Evolutionary conservation across 2,797 vertebrate species (phyloP), one percentile per base, ranked within the genome.

Genomic region (Vipera latastei): DNA sequence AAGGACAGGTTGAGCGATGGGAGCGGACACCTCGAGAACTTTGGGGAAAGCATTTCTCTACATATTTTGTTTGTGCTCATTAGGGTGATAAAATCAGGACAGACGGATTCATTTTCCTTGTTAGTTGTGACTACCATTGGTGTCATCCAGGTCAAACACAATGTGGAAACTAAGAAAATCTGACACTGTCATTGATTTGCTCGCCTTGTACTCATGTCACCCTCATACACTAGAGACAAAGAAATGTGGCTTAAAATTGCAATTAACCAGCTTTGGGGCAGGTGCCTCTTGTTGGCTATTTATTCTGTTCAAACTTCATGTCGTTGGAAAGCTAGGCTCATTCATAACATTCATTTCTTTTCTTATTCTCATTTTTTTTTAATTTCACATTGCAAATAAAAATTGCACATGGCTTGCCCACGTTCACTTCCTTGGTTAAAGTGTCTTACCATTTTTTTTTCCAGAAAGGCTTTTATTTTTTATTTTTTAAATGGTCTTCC

Each of bases 151-250:
- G 94, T 95, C 97, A 96, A 96, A 93, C 63, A 93, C 95, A 94
- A 94, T 38, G 88, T 20, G 91, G 95, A 95, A 97, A 95, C 91
- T n/a, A 22, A 94, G 95, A 95, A 96, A 96, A 96, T 92, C 90
- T 93, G 96, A 97, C 97, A 97, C 92, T 59, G 38, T 60, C 97
- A 97, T 95, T 95, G 97, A 97, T 97, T 95, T 95, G 93, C 94
- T 94, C 96, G 92, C 97, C 96, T 95, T 96, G 96, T 97, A 96
- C 96, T 95, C 92, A 0, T 87, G 94, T 96, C 95, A 92, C 95
- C 26, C 0, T 90, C 59, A 9, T 96, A 96, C 93, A 88, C 69
- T 61, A 93, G 94, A 93, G 96, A 96, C 95, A 92, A 95, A 97
- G 95, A 95, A 96, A 93, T 65, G 95, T 6, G 96, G 93, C 95